A percentile compares a stretch with the other conserved stretches of the same genome.
These are phyloP conservation scores for Chrysopilus asiliformis DNA, from an alignment of 2,888 invertebrate species.

Conservation along the genomic window DNA sequence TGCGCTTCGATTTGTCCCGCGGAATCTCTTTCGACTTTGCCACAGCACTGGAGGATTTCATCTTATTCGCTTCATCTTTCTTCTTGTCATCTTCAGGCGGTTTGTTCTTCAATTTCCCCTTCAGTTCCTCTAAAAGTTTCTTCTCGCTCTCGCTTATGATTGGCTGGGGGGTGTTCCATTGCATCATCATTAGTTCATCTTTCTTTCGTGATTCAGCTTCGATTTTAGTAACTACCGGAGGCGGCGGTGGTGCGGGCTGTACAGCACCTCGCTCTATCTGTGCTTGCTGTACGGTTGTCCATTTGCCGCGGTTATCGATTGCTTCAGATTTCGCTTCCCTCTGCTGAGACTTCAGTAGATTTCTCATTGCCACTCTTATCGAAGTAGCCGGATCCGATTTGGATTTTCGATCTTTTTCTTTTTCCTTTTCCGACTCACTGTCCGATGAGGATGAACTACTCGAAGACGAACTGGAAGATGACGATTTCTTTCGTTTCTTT, in stretches of 20 bases:
- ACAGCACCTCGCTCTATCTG: conserved; percentile 2
- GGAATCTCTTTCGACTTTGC: conserved; percentile 12
- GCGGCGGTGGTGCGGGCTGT: conserved; percentile 14
- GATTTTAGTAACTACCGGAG: conserved; percentile 16
- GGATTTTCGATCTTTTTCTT: conserved; percentile 16
- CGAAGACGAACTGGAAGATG: conserved; percentile 22
- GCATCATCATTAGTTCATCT: conserved; percentile 42
- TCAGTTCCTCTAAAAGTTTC: conserved; percentile 40
- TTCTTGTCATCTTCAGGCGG: conserved; percentile 18
- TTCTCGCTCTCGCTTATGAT: conserved; percentile 44
- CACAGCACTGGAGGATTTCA: conserved; percentile 5
- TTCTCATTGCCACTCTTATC: conserved; percentile 52
- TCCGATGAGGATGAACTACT: conserved; percentile 20
- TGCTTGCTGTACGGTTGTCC: conserved; percentile 35
- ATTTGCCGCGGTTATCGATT: conserved; percentile 30
- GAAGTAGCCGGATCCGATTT: conserved; percentile 42
- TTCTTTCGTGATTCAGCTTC: conserved; percentile 23
- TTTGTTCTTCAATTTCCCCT: conserved; percentile 31
- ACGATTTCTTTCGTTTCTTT: conserved; percentile 36
- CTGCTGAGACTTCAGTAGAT: conserved; percentile 33
- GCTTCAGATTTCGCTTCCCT: conserved; percentile 26
- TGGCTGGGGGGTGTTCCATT: conserved; percentile 45
- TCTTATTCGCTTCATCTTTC: conserved; percentile 5
- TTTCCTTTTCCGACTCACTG: conserved; percentile 16
- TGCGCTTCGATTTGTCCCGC: conserved; percentile 21